A percentile compares a stretch with the other conserved stretches of the same genome.
Evolutionary conservation across 2,113 vertebrate species (phyloP).

Genomic region (Triplophysa tibetana): DNA sequence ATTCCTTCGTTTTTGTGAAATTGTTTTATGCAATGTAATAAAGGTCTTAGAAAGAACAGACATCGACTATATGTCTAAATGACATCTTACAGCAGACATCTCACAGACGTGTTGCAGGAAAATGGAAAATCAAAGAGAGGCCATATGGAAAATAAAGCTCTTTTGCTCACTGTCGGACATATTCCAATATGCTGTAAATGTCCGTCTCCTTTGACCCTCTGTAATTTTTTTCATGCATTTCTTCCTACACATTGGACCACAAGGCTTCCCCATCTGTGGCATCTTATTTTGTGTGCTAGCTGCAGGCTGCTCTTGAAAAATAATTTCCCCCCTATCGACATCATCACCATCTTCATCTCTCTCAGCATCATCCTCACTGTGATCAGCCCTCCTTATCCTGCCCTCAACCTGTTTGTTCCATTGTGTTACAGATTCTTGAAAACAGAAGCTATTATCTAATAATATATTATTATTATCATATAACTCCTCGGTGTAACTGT

Average conservation of each 20-base stretch:
- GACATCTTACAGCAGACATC: no score
- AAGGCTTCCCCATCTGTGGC: not conserved
- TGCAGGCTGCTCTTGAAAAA: not conserved
- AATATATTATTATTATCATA: not conserved
- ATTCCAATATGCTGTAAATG: not conserved
- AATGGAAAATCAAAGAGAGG: no score
- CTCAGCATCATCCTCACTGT: not conserved
- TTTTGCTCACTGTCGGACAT: slow-evolving; percentile 2
- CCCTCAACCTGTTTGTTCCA: not conserved
- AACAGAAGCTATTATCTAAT: not conserved
- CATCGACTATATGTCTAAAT: no score
- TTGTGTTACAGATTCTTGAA: slow-evolving; percentile 4
- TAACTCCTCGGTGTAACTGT: not conserved
- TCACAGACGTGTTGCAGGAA: no score
- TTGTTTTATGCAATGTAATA: no score
- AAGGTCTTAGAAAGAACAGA: no score
- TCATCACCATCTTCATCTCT: not conserved
- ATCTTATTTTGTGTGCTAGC: not conserved
- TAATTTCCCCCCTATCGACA: not conserved
- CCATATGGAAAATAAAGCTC: slow-evolving; percentile 10
- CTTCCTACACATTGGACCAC: not conserved
- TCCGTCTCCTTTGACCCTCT: not conserved
- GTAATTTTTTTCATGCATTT: not conserved
- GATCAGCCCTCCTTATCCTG: not conserved
- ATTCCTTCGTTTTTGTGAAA: no score